Percentiles rank a stretch among this genome's conserved stretches.
Evolutionary conservation across 2,888 invertebrate species (phyloP).

Genomic region (Dromius quadrimaculatus): DNA sequence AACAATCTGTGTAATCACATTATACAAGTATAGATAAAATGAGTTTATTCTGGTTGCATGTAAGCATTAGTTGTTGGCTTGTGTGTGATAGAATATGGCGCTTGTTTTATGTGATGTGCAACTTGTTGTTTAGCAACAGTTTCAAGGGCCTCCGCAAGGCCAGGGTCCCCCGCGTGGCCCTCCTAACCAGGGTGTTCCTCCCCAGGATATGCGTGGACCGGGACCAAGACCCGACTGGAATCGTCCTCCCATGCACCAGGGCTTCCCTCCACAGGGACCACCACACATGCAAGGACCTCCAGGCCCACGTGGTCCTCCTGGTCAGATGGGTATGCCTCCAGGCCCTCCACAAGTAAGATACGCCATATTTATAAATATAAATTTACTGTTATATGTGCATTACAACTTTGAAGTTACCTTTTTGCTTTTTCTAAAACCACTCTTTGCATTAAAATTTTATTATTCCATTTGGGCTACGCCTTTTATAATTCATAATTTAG

Average conservation of each 20-base stretch:
- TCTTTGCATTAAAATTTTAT: too few species aligned
- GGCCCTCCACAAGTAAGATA: slow-evolving; percentile 68
- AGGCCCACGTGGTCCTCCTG: slow-evolving; percentile 72
- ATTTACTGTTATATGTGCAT: too few species aligned
- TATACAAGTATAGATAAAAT: slow-evolving; percentile 20
- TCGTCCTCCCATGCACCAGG: slow-evolving; percentile 79
- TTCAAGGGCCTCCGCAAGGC: slow-evolving; percentile 71
- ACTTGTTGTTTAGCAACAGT: slow-evolving; percentile 62
- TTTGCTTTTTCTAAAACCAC: too few species aligned
- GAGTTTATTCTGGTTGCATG: slow-evolving; percentile 17
- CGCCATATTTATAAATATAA: too few species aligned
- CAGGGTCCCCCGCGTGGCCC: slow-evolving; percentile 72
- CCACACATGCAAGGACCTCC: slow-evolving; percentile 78
- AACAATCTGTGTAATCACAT: slow-evolving; percentile 33
- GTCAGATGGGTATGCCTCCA: slow-evolving; percentile 66
- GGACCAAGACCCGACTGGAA: slow-evolving; percentile 81
- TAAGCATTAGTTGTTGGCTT: slow-evolving; percentile 40
- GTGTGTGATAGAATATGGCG: slow-evolving; percentile 10
- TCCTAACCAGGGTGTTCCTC: slow-evolving; percentile 74
- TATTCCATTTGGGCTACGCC: too few species aligned
- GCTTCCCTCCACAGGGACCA: slow-evolving; percentile 76
- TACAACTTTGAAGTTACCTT: too few species aligned
- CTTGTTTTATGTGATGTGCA: slow-evolving; percentile 29
- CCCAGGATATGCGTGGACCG: slow-evolving; percentile 62
- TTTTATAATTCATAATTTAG: too few species aligned